These are phyloP conservation scores for Hippocampus zosterae DNA, from an alignment of 2,113 vertebrate genomes.

Conservation along the genomic window DNA sequence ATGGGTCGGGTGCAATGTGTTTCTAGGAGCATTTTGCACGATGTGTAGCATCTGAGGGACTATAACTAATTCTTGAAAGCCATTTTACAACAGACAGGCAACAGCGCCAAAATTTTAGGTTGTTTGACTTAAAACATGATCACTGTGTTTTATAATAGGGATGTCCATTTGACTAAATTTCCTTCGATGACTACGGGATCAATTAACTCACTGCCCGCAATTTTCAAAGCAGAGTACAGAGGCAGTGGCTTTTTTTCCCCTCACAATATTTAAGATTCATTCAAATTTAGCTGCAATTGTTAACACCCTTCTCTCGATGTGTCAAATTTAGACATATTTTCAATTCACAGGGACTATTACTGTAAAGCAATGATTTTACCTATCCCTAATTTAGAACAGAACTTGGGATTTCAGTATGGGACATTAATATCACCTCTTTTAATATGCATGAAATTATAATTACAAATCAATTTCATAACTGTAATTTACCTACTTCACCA, in stretches of 20 bases:
- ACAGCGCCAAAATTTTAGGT: background rate
- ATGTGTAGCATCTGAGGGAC: conserved; percentile 34
- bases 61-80: conserved; percentile 43
- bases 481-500: background rate
- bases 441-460: background rate
- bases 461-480: background rate
- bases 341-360: background rate
- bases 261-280: background rate
- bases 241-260: background rate
- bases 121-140: background rate
- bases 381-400: background rate
- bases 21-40: conserved; percentile 22
- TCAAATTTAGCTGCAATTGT: background rate
- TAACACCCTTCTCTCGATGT: background rate
- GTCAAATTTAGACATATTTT: background rate
- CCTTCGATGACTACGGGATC: background rate
- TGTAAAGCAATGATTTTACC: background rate
- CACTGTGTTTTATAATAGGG: too few relatives aligned
- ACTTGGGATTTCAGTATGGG: background rate
- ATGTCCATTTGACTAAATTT: background rate
- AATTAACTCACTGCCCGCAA: background rate
- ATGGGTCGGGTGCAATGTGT: conserved; percentile 14
- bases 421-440: background rate
- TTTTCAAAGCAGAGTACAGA: too few relatives aligned
- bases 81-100: conserved; percentile 21